Conservation (phyloP, 1,140 invertebrate species). For the Cyrtorhinus lividipennis region DNA sequence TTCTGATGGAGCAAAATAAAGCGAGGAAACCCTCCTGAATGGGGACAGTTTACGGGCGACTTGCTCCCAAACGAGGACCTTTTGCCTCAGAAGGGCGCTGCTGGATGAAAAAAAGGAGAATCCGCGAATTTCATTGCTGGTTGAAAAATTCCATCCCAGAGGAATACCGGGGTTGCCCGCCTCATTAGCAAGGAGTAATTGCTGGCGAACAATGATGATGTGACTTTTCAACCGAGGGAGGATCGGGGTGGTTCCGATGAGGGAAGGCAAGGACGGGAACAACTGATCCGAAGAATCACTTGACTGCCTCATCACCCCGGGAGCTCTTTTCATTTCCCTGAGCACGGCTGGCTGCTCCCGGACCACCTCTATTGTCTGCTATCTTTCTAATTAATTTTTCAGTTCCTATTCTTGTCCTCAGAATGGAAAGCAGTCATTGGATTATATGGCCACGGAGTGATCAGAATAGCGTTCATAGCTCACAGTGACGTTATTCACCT, state of each 20-base stretch:
- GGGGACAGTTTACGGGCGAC: conserved; percentile 3
- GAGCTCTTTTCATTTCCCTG: background rate
- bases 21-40: background rate
- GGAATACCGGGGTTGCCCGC: background rate
- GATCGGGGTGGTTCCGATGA: background rate
- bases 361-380: background rate
- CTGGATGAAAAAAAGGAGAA: background rate
- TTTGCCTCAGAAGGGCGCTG: background rate
- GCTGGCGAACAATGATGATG: conserved; percentile 5
- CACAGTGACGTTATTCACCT: no score
- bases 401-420: background rate
- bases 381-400: background rate
- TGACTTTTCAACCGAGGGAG: background rate
- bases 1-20: background rate
- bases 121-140: background rate
- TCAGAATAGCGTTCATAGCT: no score
- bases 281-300: conserved; percentile 7
- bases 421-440: background rate
- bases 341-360: background rate
- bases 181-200: conserved; percentile 6
- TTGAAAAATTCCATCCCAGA: background rate
- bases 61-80: background rate
- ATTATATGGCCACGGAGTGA: no score
- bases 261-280: background rate
- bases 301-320: background rate